Percentiles rank a stretch among this genome's conserved stretches.
phyloP scores from a whole-genome alignment of 1,140 invertebrate species.

The Trachymyrmex cornetzi region DNA sequence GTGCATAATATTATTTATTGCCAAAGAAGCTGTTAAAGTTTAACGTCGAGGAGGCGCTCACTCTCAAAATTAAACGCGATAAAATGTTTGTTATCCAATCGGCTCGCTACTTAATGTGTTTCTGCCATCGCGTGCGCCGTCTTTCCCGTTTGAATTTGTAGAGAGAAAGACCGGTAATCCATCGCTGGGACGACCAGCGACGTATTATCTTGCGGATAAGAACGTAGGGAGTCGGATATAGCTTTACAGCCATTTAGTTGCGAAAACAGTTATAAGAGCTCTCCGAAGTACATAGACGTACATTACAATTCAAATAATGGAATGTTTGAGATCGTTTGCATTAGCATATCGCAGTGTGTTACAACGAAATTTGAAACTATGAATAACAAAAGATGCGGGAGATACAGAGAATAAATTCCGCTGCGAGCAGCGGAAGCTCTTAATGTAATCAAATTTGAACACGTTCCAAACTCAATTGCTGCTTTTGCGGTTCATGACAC shows the following conservation, averaged over 20 bases:
- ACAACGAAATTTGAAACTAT: slow-evolving; percentile 3
- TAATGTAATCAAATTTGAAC: not conserved
- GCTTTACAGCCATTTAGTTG: slow-evolving; percentile 61
- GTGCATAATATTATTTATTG: slow-evolving; percentile 87
- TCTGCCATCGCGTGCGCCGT: slow-evolving; percentile 22
- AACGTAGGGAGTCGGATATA: not conserved
- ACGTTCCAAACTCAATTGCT: not conserved
- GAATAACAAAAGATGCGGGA: not conserved
- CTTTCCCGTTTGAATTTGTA: slow-evolving; percentile 39
- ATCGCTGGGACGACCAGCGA: slow-evolving; percentile 11
- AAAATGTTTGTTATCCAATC: slow-evolving; percentile 87
- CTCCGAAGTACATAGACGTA: slow-evolving; percentile 14
- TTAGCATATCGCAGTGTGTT: not conserved
- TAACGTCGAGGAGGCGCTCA: slow-evolving; percentile 80
- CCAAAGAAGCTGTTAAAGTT: slow-evolving; percentile 85
- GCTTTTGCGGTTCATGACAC: not conserved
- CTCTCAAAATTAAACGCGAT: slow-evolving; percentile 86
- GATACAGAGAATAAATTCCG: not conserved
- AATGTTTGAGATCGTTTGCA: slow-evolving; percentile 14
- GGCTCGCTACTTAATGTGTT: slow-evolving; percentile 71
- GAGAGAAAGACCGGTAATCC: slow-evolving; percentile 40
- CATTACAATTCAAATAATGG: slow-evolving; percentile 28
- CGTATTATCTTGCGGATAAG: slow-evolving; percentile 73
- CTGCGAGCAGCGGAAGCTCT: not conserved
- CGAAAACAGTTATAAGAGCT: slow-evolving; percentile 37